Conservation (phyloP, 2,888 invertebrate genomes). For the Drosophila demipolita region DNA sequence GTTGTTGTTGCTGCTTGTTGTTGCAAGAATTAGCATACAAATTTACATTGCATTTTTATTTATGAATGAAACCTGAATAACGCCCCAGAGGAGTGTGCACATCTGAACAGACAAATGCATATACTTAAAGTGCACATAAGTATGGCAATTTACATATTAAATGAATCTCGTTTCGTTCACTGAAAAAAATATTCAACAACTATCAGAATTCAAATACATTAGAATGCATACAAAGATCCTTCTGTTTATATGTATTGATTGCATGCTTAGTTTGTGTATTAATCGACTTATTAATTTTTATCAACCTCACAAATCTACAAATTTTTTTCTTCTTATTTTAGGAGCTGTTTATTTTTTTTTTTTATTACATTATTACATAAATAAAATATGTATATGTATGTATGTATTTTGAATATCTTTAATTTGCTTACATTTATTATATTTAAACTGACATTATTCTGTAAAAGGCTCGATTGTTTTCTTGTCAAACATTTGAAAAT, state of each 20-base stretch:
- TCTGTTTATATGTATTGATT: neutral
- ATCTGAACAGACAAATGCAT: slow-evolving; percentile 18
- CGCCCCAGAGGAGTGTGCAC: slow-evolving; percentile 33
- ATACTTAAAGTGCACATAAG: slow-evolving; percentile 16
- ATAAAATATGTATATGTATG: neutral
- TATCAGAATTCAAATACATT: neutral
- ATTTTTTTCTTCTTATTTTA: neutral
- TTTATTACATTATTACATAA: neutral
- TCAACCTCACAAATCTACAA: neutral
- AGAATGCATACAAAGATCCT: too few relatives aligned
- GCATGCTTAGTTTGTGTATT: neutral
- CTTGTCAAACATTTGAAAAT: neutral
- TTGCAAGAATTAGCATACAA: slow-evolving; percentile 65
- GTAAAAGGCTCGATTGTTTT: too few relatives aligned
- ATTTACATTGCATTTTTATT: slow-evolving; percentile 64
- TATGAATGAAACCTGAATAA: slow-evolving; percentile 67
- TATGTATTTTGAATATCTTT: neutral
- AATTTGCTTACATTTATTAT: too few relatives aligned
- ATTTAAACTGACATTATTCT: too few relatives aligned
- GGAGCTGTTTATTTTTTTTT: neutral
- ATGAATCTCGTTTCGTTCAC: slow-evolving; percentile 31
- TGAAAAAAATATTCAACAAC: neutral
- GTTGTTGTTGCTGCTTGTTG: slow-evolving; percentile 17
- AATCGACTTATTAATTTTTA: neutral
- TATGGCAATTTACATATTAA: slow-evolving; percentile 24